Evolutionary conservation across 2,797 vertebrate species (phyloP).

Genomic region (Hydrophis major): DNA sequence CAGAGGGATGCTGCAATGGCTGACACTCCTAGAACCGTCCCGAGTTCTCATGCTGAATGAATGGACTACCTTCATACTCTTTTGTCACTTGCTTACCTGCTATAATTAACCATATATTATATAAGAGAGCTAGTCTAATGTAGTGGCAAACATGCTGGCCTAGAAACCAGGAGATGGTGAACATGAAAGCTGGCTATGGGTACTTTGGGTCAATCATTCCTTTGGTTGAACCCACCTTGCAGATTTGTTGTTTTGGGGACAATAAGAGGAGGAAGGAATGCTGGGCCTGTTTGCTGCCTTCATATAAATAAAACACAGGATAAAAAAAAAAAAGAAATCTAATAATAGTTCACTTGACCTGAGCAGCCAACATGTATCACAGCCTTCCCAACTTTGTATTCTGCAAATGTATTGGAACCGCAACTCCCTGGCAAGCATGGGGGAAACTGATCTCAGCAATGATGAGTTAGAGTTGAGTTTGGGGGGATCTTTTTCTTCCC

Average conservation of each 20-base stretch:
- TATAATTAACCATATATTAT: not conserved
- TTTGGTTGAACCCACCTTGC: not conserved
- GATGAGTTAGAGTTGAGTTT: not conserved
- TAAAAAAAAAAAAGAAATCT: not conserved
- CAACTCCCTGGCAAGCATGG: not conserved
- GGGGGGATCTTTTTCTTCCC: not conserved
- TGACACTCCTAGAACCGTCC: not conserved
- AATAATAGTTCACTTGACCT: not conserved
- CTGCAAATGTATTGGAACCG: not conserved
- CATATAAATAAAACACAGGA: not conserved
- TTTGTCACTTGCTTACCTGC: not conserved
- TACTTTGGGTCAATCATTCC: not conserved
- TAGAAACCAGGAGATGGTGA: not conserved
- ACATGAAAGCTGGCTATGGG: not conserved
- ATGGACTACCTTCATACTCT: not conserved
- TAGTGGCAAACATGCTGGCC: not conserved
- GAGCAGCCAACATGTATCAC: not conserved
- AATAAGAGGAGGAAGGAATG: not conserved
- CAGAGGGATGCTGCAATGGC: not conserved
- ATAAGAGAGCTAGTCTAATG: not conserved
- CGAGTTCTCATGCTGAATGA: not conserved
- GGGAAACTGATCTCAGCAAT: not conserved
- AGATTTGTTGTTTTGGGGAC: not conserved
- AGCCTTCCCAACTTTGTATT: not conserved
- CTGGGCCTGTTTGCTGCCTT: not conserved